Evolutionary conservation across 2,113 vertebrate species (phyloP), one percentile per base, ranked within the genome.

Genomic region (Galemys pyrenaicus): DNA sequence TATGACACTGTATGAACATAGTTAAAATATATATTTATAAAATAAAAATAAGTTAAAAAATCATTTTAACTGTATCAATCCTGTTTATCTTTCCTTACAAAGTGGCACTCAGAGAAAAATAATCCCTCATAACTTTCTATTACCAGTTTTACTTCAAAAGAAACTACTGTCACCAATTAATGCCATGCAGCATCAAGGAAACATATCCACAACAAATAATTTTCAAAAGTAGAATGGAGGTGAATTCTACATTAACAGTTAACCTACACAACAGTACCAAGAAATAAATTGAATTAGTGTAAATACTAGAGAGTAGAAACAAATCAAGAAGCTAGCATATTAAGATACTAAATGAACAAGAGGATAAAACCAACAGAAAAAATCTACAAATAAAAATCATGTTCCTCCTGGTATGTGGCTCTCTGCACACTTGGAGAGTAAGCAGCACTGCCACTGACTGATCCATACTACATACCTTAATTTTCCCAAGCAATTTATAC

Each of bases 311-410:
- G 3, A 71, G 11, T 4, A 89, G 39, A 91, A 88, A 91, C 88
- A 60, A 9, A 85, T 39, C 79, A 22, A 60, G 54, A 95, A 92
- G n/a, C 15, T 54, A 58, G 24, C 46, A 16, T 64, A 92, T 44
- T 79, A 80, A 17, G 67, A 85, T 22, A 89, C 24, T 78, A 77
- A 81, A 46, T 51, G 32, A 73, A 94, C 67, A 89, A 74, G 17
- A 73, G 39, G 6, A 68, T 37, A 41, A 92, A 65, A 67, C 26
- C 41, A 88, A 84, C 0, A 78, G 51, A n/a, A 70, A 81, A 87
- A 54, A 28, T 65, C 70, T 65, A 73, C 41, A 54, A 64, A 82
- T 20, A 49, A 49, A 39, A 65, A 81, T 70, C 51, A 24, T 46
- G 10, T 64, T 78, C 58, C 37, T 92, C 30, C 44, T 89, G 49